phyloP scores from a whole-genome alignment of 2,113 vertebrate genomes.

The Sapajus apella region DNA sequence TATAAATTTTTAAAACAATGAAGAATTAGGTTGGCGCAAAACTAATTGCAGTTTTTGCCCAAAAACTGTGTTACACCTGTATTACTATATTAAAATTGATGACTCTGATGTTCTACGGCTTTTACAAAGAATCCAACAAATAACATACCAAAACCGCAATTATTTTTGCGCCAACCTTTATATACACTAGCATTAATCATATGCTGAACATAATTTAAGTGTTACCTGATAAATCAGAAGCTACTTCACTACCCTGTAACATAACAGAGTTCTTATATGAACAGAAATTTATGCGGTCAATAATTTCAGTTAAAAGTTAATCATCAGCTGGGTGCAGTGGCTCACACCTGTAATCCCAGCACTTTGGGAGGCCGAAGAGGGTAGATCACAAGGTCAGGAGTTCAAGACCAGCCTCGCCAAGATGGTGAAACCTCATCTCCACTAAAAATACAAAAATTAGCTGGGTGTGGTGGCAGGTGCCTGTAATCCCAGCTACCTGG shows the following conservation, averaged over 20 bases:
- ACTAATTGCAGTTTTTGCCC: no score
- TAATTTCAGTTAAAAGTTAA: constrained; percentile 38
- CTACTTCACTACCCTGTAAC: neutral
- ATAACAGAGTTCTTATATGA: constrained; percentile 19
- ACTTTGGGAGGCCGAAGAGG: no score
- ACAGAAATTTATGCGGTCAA: neutral
- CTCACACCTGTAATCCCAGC: no score
- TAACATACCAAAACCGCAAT: neutral
- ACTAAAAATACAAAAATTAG: no score
- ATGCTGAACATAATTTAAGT: constrained; percentile 1
- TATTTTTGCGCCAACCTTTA: no score
- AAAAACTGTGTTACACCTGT: no score
- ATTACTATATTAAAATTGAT: constrained; percentile 32
- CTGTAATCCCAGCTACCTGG: no score
- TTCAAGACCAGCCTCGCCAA: no score
- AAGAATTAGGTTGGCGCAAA: neutral
- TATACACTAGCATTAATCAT: constrained; percentile 19
- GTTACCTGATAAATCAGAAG: constrained; percentile 53
- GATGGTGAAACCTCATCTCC: no score
- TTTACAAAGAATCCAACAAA: constrained; percentile 44
- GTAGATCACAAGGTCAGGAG: no score
- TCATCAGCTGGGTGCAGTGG: neutral
- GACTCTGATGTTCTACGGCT: constrained; percentile 19
- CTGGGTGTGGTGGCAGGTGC: no score
- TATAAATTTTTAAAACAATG: constrained; percentile 50